Base-by-base conservation (phyloP, 2,797 vertebrate genomes). In the Acanthornis magna region DNA sequence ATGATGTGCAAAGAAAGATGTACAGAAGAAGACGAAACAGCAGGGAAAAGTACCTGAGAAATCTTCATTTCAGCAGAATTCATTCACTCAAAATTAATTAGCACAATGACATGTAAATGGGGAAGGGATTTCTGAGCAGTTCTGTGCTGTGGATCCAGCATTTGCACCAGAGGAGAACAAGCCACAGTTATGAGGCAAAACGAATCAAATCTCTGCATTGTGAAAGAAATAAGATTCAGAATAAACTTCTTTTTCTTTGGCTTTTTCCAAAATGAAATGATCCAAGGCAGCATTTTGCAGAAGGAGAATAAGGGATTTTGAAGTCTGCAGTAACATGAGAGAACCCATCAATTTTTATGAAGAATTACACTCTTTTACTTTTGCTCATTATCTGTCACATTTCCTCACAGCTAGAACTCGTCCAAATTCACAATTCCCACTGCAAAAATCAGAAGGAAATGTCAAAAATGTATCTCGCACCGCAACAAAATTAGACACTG, bases 361-460 rank as follows among this genome's bases (percentile, higher is more conserved):
- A 78, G 29, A 71, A 60, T 22, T 5, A 16, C 10, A 12, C 10
- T 16, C 23, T 40, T 2, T 36, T 11, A 14, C 25, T 48, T 62
- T 77, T 84, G 27, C 20, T 82, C 36, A 22, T 53, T 88, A 63
- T 62, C 72, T 32, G 16, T 16, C 32, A 11, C n/a, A 6, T 68
- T 71, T 89, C 60, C 54, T 62, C 67, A 54, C 5, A 29, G 71
- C 18, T 29, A 58, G 19, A 67, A 45, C 29, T 32, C 7, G 1
- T 55, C 79, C 50, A 50, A 45, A 45, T 36, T 77, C 40, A 38
- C 42, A 80, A 83, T 71, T 80, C 74, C 61, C 29, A 40, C 8
- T 40, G 87, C 48, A 89, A 63, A 80, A 92, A n/a, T 73, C 75
- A 60, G 68, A 36, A 77, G 29, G 53, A 80, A 88, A 72, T 68